Conservation (phyloP, 2,113 vertebrate genomes). For the Strigops habroptila region DNA sequence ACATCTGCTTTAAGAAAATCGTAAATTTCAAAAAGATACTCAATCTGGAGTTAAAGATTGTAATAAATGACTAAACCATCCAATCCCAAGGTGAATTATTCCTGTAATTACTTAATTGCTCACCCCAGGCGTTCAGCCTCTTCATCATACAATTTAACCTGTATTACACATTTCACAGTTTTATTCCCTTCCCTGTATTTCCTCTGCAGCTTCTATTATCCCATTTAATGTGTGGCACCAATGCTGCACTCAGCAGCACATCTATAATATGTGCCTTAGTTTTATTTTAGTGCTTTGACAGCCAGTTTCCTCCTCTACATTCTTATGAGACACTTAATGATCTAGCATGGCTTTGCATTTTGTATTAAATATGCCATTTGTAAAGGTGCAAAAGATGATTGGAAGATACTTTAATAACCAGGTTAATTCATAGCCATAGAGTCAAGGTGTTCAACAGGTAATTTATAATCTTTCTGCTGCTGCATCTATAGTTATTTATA, state of each 20-base stretch:
- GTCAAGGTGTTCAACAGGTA: neutral
- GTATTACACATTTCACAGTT: neutral
- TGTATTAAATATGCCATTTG: neutral
- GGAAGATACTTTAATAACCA: neutral
- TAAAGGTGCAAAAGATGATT: neutral
- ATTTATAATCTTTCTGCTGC: neutral
- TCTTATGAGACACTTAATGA: fast-evolving
- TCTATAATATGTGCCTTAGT: fast-evolving
- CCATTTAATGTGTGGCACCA: neutral
- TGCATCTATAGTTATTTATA: neutral
- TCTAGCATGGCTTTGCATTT: neutral
- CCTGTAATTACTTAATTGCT: neutral
- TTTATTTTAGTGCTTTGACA: neutral
- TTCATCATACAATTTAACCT: neutral
- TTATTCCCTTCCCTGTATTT: neutral
- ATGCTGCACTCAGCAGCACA: neutral
- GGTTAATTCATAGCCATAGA: neutral
- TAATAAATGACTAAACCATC: neutral
- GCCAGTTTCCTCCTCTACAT: neutral
- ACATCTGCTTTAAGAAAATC: neutral
- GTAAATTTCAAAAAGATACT: neutral
- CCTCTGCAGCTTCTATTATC: neutral
- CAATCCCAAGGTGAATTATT: neutral
- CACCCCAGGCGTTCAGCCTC: neutral
- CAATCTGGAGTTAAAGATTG: neutral